A percentile compares a stretch with the other conserved stretches of the same genome.
Evolutionary conservation across 2,888 invertebrate genomes (phyloP).

Genomic region (Mythimna albipuncta): DNA sequence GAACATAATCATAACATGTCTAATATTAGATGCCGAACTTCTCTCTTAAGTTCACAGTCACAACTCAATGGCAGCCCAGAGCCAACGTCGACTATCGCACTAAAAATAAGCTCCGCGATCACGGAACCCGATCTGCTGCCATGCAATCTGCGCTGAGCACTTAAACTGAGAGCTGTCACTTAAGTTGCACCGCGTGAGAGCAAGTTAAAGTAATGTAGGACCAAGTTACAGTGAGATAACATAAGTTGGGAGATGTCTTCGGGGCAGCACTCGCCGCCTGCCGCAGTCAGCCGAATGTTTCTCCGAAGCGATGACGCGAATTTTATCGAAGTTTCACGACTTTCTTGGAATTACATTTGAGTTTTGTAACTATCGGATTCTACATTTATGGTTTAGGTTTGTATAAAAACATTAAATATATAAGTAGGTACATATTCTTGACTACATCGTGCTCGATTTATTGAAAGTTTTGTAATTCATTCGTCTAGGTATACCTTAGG

Average conservation of each 20-base stretch:
- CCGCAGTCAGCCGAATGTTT: slow-evolving; percentile 30
- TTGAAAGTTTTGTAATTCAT: background rate
- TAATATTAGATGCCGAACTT: background rate
- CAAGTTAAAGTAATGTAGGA: slow-evolving; percentile 26
- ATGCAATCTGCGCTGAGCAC: slow-evolving; percentile 50
- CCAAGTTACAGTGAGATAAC: slow-evolving; percentile 36
- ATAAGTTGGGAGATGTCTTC: slow-evolving; percentile 36
- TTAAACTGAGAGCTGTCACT: slow-evolving; percentile 46
- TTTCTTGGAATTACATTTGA: slow-evolving; percentile 16
- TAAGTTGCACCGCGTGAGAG: slow-evolving; percentile 33
- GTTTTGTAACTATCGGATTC: background rate
- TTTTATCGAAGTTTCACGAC: slow-evolving; percentile 9
- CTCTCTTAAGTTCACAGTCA: background rate
- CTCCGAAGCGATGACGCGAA: slow-evolving; percentile 21
- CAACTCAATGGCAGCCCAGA: background rate
- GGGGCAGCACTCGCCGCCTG: slow-evolving; percentile 1
- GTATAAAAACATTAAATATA: too few species aligned
- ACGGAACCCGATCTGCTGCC: slow-evolving; percentile 26
- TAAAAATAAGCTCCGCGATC: slow-evolving; percentile 34
- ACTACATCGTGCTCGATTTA: background rate
- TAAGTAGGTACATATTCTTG: background rate
- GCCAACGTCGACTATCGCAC: slow-evolving; percentile 4
- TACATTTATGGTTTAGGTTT: background rate
- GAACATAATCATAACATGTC: background rate
- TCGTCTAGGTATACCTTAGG: too few species aligned